These are phyloP conservation scores for Enteromius radiatus DNA, from an alignment of 2,797 vertebrate species.

Conservation along the genomic window DNA sequence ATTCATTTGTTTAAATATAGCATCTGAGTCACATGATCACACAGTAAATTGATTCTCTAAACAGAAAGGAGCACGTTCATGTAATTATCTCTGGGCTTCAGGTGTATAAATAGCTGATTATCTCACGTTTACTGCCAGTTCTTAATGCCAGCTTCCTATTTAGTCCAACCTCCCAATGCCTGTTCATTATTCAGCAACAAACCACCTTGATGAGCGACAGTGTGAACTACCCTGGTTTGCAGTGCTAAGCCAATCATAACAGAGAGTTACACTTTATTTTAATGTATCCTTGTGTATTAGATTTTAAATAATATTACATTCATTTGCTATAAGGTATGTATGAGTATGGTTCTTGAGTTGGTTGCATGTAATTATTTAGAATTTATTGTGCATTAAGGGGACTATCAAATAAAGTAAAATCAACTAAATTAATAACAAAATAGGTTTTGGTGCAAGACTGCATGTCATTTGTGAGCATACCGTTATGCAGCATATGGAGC, in stretches of 20 bases:
- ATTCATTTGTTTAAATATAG: slow-evolving; percentile 1
- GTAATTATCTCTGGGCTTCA: slow-evolving; percentile 15
- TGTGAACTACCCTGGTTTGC: background rate
- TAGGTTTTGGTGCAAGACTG: background rate
- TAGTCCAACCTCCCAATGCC: slow-evolving; percentile 4
- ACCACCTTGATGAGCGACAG: slow-evolving; percentile 21
- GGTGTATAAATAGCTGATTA: slow-evolving; percentile 37
- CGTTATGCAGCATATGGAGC: background rate
- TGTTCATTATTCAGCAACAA: slow-evolving; percentile 25
- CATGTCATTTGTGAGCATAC: background rate
- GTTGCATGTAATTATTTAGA: background rate
- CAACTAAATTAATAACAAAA: background rate
- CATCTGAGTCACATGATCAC: slow-evolving; percentile 21
- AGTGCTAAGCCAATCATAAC: background rate
- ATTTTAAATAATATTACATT: background rate
- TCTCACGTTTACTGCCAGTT: slow-evolving; percentile 25
- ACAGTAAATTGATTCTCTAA: slow-evolving; percentile 1
- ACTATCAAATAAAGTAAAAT: background rate
- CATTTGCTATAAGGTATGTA: background rate
- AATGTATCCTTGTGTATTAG: background rate
- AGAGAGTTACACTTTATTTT: background rate
- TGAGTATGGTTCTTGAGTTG: background rate
- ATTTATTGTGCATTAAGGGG: background rate
- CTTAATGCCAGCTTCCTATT: slow-evolving; percentile 24
- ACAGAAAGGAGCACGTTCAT: background rate